phyloP scores from a whole-genome alignment of 2,113 vertebrate species.

The Columba livia region DNA sequence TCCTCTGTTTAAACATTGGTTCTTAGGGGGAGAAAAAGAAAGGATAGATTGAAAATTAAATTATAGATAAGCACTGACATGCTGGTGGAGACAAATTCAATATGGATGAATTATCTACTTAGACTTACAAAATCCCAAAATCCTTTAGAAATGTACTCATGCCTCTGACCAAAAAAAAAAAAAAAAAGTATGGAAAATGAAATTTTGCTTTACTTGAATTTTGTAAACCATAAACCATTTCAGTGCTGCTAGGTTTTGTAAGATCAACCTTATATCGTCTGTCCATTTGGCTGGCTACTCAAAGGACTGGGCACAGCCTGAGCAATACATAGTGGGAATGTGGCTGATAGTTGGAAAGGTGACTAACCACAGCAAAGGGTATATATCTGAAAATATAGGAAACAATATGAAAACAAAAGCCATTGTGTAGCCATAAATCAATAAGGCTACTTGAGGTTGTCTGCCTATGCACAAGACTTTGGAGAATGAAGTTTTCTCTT shows the following conservation, averaged over 20 bases:
- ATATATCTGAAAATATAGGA: neutral
- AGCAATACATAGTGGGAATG: neutral
- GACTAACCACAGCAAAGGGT: neutral
- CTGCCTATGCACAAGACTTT: neutral
- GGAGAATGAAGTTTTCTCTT: neutral
- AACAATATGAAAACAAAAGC: neutral
- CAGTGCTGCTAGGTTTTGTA: neutral
- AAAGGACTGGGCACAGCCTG: neutral
- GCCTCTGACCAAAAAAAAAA: conserved; percentile 59
- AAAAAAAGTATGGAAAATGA: conserved; percentile 53
- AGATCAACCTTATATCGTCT: neutral
- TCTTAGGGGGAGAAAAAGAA: conserved; percentile 34
- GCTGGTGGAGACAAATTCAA: conserved; percentile 77
- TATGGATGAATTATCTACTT: conserved; percentile 85
- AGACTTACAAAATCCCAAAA: conserved; percentile 83
- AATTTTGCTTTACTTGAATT: conserved; percentile 78
- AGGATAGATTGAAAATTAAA: conserved; percentile 81
- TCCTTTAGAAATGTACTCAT: conserved; percentile 73
- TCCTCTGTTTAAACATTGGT: conserved; percentile 71
- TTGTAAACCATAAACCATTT: conserved; percentile 27
- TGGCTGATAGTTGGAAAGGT: neutral
- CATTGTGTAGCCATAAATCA: neutral
- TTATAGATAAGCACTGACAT: conserved; percentile 77
- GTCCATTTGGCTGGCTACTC: neutral
- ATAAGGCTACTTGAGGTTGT: neutral